Evolutionary conservation across 2,797 vertebrate genomes (phyloP).

Genomic region (Microhierax caerulescens): DNA sequence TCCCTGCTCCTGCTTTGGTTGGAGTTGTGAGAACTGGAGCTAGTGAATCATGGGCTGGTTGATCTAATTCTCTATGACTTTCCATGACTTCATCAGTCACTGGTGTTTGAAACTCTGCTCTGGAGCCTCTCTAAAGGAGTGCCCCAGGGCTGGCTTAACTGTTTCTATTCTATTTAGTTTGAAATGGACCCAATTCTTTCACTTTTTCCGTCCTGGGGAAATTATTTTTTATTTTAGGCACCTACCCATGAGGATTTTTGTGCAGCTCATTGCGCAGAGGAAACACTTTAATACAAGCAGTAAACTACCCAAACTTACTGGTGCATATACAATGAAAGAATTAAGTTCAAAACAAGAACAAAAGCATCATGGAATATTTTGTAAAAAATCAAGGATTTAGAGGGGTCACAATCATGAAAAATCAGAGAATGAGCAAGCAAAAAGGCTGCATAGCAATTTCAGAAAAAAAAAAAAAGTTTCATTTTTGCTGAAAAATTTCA

Average conservation of each 20-base stretch:
- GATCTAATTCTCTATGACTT: conserved; percentile 33
- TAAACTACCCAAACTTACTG: not conserved
- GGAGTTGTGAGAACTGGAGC: not conserved
- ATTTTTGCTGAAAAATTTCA: not conserved
- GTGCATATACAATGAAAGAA: not conserved
- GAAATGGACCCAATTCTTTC: not conserved
- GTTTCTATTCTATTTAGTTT: conserved; percentile 35
- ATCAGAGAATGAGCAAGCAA: not conserved
- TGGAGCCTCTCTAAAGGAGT: conserved; percentile 31
- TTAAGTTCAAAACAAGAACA: not conserved
- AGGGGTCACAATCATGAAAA: not conserved
- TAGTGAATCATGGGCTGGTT: conserved; percentile 40
- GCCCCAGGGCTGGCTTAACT: conserved; percentile 48
- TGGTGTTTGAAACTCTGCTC: conserved; percentile 22
- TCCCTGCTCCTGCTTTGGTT: not conserved
- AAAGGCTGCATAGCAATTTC: not conserved
- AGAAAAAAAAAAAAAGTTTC: rapidly evolving
- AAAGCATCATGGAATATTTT: not conserved
- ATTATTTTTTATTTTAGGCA: not conserved
- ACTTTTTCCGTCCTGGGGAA: not conserved
- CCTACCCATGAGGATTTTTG: rapidly evolving
- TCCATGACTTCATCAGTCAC: conserved; percentile 42
- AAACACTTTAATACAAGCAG: not conserved
- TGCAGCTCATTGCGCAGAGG: not conserved
- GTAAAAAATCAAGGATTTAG: not conserved